phyloP scores from a whole-genome alignment of 1,140 invertebrate genomes.

The Ceratosolen solmsi region DNA sequence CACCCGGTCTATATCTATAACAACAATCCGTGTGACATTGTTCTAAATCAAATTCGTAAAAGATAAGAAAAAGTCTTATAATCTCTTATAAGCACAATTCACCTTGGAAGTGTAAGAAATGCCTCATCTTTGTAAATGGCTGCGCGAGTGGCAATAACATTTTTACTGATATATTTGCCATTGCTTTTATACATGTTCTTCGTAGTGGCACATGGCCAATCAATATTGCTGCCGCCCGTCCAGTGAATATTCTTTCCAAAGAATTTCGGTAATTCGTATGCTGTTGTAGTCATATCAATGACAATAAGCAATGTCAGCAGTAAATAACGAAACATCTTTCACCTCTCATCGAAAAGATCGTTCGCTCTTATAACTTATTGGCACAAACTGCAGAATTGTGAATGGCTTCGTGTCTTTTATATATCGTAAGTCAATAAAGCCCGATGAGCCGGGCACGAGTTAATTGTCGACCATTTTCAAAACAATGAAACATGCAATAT shows the following conservation, averaged over 20 bases:
- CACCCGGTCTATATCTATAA: constrained; percentile 74
- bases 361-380: not conserved
- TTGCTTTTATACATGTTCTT: constrained; percentile 76
- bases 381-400: constrained; percentile 4
- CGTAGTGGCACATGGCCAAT: constrained; percentile 76
- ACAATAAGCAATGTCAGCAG: not conserved
- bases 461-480: constrained; percentile 15
- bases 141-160: constrained; percentile 77
- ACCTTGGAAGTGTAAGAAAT: constrained; percentile 75
- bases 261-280: not conserved
- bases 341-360: not conserved
- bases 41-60: no score
- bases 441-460: not conserved
- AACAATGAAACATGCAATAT: constrained; percentile 17
- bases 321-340: constrained; percentile 8
- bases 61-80: no score
- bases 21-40: no score
- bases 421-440: not conserved
- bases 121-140: constrained; percentile 77
- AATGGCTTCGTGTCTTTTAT: constrained; percentile 33
- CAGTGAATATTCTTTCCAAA: constrained; percentile 57
- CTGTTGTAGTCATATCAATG: not conserved
- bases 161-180: constrained; percentile 75
- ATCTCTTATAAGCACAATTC: no score
- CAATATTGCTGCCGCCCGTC: constrained; percentile 66